Evolutionary conservation across 2,113 vertebrate genomes (phyloP), one percentile per base, ranked within the genome.

Genomic region (Pachycephala philippinensis): DNA sequence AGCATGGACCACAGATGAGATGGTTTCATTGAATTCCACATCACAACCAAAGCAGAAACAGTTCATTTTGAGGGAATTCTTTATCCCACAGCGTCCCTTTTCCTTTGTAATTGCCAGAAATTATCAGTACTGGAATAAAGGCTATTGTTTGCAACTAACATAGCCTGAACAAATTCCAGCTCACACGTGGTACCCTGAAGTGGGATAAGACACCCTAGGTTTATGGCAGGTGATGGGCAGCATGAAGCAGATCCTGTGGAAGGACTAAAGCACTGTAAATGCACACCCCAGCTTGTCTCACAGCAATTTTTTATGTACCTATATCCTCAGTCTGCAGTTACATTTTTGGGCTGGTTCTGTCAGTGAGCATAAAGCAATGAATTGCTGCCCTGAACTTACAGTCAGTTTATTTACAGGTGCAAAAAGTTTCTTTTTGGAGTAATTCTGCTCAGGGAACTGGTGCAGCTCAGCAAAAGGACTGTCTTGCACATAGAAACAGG

Each of bases 101-200:
- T 40, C 18, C 45, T 82, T 83, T 57, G 22, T 57, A 37, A 40
- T 50, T 69, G 18, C 45, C 87, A 83, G 81, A 37, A 81, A 53
- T 21, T 33, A 16, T 20, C 63, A 22, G 6, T 23, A 9, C 26
- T 59, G 23, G 49, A 65, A 18, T 65, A 79, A 76, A 27, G 37
- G 44, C 20, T 71, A 0, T 49, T 1, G 4, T 54, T 50, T 66
- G 39, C 42, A 64, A 1, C 52, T 30, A 24, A 5, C 0, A 0
- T 9, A 21, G 11, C 9, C 50, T 70, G 72, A 60, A 37, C 6
- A 22, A 54, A 16, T 53, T 7, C 10, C n/a, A 52, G 35, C 26
- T 18, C 10, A 23, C 3, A 0, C 2, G 0, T 15, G 37, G 33
- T 12, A 40, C 47, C 50, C 72, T 39, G 26, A 5, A 33, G 56